Percentiles rank a stretch among this genome's conserved stretches.
phyloP scores from a whole-genome alignment of 2,888 invertebrate genomes.

The Allolobophora icterica region DNA sequence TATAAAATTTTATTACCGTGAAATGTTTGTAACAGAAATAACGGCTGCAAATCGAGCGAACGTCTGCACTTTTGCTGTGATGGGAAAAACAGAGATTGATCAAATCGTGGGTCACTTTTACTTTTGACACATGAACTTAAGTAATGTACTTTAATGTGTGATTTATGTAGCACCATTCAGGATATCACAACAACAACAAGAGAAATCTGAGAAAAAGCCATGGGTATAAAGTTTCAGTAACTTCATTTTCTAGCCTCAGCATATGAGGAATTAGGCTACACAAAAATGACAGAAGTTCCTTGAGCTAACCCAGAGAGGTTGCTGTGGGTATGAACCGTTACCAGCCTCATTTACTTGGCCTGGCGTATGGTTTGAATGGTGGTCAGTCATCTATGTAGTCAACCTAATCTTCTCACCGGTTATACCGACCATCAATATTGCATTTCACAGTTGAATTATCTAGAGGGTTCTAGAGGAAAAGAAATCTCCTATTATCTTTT shows the following conservation, averaged over 20 bases:
- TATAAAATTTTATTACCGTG: not conserved
- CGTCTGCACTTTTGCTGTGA: conserved; percentile 63
- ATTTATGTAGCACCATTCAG: not conserved
- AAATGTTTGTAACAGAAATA: conserved; percentile 56
- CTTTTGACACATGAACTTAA: not conserved
- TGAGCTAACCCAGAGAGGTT: not conserved
- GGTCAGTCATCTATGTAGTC: not conserved
- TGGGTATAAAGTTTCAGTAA: not conserved
- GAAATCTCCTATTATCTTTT: not conserved
- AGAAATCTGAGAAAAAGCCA: not conserved
- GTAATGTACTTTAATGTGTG: not conserved
- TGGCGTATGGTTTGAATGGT: not conserved
- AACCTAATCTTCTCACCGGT: no score
- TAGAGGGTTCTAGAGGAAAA: not conserved
- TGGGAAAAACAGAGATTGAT: conserved; percentile 58
- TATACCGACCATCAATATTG: not conserved
- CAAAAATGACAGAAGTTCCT: not conserved
- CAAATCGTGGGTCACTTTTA: conserved; percentile 59
- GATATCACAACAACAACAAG: not conserved
- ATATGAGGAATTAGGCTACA: not conserved
- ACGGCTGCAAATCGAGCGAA: conserved; percentile 64
- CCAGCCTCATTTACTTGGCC: not conserved
- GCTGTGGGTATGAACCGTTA: no score
- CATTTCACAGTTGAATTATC: not conserved
- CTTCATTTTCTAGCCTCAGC: not conserved